phyloP scores from a whole-genome alignment of 2,888 invertebrate species.

The Melitaea athalia region DNA sequence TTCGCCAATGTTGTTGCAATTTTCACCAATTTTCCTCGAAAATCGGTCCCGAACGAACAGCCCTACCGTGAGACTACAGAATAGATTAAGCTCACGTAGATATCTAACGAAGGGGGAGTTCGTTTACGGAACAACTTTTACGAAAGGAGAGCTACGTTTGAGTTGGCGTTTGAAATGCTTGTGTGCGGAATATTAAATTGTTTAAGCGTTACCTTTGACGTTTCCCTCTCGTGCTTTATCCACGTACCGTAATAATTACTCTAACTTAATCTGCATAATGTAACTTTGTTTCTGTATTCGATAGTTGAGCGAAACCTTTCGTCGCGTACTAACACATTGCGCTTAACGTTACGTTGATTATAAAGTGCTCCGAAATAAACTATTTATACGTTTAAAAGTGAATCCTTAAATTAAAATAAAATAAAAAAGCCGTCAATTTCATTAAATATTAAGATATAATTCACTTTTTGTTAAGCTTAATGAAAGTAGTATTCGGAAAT shows the following conservation, averaged over 20 bases:
- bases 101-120: slow-evolving; percentile 79
- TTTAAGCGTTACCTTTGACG: slow-evolving; percentile 79
- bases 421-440: slow-evolving; percentile 47
- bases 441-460: slow-evolving; percentile 58
- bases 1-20: slow-evolving; percentile 78
- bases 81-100: slow-evolving; percentile 81
- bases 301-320: slow-evolving; percentile 41
- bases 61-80: slow-evolving; percentile 57
- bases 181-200: slow-evolving; percentile 81
- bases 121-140: slow-evolving; percentile 78
- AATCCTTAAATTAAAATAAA: slow-evolving; percentile 52
- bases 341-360: slow-evolving; percentile 47
- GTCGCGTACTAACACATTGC: slow-evolving; percentile 47
- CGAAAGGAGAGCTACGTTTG: slow-evolving; percentile 76
- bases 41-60: slow-evolving; percentile 67
- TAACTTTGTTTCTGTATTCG: slow-evolving; percentile 57
- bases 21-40: slow-evolving; percentile 76
- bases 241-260: slow-evolving; percentile 73
- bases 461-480: slow-evolving; percentile 54
- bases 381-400: slow-evolving; percentile 49
- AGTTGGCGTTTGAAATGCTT: slow-evolving; percentile 78
- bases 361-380: slow-evolving; percentile 45
- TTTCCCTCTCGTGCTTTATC: slow-evolving; percentile 58
- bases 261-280: slow-evolving; percentile 66
- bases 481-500: slow-evolving; percentile 59